Conservation (phyloP, 2,888 invertebrate species). For the Anorthoa munda region DNA sequence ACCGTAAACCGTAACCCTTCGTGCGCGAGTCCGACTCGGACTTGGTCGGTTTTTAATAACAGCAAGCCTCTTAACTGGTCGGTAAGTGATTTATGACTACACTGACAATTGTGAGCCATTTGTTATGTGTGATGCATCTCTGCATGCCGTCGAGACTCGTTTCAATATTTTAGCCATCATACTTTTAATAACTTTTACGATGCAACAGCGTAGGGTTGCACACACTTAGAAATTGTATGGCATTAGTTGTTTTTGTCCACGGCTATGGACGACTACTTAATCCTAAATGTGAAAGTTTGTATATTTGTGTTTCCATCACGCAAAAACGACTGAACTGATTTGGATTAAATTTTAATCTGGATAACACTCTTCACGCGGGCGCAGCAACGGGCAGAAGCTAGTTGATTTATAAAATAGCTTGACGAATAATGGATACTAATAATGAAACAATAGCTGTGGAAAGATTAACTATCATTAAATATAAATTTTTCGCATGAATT, state of each 20-base stretch:
- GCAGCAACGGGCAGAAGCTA: neutral
- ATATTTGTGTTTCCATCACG: too few species aligned
- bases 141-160: neutral
- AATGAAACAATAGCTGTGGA: neutral
- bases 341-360: too few species aligned
- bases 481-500: neutral
- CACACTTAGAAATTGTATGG: neutral
- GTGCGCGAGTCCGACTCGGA: too few species aligned
- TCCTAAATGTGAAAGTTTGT: too few species aligned
- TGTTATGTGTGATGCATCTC: conserved; percentile 4
- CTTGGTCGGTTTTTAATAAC: neutral
- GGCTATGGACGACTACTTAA: neutral
- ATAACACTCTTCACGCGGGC: too few species aligned
- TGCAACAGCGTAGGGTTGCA: conserved; percentile 7
- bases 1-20: too few species aligned
- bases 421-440: neutral
- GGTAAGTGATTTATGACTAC: conserved; percentile 14
- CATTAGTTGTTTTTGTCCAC: neutral
- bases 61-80: neutral
- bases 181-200: conserved; percentile 7
- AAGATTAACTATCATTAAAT: neutral
- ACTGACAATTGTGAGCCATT: neutral
- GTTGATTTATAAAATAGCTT: neutral
- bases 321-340: too few species aligned
- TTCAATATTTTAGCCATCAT: conserved; percentile 27